phyloP scores from a whole-genome alignment of 2,113 vertebrate species.

The Ptilonorhynchus violaceus region DNA sequence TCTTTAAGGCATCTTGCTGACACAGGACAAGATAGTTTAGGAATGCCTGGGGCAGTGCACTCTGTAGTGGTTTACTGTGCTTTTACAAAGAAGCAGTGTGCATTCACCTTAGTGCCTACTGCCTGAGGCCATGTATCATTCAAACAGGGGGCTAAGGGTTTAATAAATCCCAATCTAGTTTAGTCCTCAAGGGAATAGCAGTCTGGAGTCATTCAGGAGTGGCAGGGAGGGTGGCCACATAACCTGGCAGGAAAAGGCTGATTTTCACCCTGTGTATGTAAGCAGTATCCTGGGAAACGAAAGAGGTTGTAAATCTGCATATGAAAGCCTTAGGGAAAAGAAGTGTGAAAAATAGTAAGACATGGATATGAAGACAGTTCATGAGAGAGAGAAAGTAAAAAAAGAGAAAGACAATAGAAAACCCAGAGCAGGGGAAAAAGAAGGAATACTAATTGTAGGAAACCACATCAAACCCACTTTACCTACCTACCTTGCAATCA shows the following conservation, averaged over 20 bases:
- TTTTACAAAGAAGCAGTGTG: slow-evolving; percentile 31
- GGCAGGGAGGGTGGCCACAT: background rate
- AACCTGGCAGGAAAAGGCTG: background rate
- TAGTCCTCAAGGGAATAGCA: background rate
- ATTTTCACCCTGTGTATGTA: background rate
- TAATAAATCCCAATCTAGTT: slow-evolving; percentile 47
- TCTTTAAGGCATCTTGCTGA: slow-evolving; percentile 60
- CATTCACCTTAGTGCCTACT: background rate
- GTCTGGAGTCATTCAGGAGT: background rate
- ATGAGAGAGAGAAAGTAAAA: background rate
- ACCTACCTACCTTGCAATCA: background rate
- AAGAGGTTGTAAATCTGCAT: background rate
- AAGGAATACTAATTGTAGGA: background rate
- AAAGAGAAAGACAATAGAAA: background rate
- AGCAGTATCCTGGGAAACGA: slow-evolving; percentile 2
- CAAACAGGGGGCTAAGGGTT: background rate
- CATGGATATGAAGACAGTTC: background rate
- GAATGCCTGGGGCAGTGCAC: slow-evolving; percentile 39
- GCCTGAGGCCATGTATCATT: slow-evolving; percentile 18
- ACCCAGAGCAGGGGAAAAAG: rapidly evolving
- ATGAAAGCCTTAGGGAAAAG: background rate
- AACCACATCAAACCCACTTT: background rate
- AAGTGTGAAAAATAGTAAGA: background rate
- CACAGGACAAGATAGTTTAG: slow-evolving; percentile 59
- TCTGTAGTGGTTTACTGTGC: slow-evolving; percentile 11